These are phyloP conservation scores for Rafetus swinhoei DNA, from an alignment of 2,113 vertebrate genomes.

Conservation along the genomic window DNA sequence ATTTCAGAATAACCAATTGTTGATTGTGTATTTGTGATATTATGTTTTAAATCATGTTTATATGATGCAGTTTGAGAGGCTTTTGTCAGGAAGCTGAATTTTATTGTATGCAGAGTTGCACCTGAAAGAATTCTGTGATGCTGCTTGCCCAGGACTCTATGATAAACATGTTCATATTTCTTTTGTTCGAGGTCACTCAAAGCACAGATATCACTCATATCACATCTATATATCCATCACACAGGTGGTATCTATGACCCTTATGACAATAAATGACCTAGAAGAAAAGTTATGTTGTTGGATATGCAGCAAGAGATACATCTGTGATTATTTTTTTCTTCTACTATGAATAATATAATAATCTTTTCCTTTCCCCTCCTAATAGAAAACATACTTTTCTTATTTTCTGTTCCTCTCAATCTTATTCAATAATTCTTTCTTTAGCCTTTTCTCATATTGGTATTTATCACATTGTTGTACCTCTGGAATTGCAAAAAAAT, in stretches of 20 bases:
- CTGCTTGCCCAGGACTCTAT: background rate
- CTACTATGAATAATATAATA: background rate
- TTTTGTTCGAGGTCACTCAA: background rate
- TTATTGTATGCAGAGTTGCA: background rate
- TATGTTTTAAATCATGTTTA: background rate
- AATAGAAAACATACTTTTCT: background rate
- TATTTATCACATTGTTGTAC: background rate
- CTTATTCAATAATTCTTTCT: background rate
- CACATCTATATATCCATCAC: background rate
- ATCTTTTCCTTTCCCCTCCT: background rate
- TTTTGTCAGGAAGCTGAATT: background rate
- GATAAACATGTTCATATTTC: background rate
- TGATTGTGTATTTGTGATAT: background rate
- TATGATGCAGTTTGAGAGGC: background rate
- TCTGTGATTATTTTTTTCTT: background rate
- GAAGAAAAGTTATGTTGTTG: background rate
- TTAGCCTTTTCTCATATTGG: background rate
- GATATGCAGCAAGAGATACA: background rate
- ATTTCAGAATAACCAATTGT: background rate
- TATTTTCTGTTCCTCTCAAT: background rate
- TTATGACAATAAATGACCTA: background rate
- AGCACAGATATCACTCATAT: background rate
- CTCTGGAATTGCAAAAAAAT: background rate
- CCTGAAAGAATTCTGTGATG: background rate
- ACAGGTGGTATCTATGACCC: background rate